Evolutionary conservation across 2,113 vertebrate species (phyloP), one percentile per base, ranked within the genome.

Genomic region (Gorsachius goisagi): DNA sequence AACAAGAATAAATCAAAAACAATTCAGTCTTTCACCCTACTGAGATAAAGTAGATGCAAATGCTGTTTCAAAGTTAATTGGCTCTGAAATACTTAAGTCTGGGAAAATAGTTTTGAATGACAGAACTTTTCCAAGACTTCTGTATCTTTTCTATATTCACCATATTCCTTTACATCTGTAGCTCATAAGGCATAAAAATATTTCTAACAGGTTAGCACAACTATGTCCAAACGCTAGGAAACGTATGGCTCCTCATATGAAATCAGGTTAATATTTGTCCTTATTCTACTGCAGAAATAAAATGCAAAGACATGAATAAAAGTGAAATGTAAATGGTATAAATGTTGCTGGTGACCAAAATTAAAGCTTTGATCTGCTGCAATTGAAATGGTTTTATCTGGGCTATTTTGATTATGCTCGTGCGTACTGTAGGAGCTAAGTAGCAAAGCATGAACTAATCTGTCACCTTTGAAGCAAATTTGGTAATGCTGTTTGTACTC

Each of bases 1-100:
- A 95, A 96, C 79, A 96, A 73, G 82, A 93, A 55, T 77, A 95
- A 95, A 95, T 91, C 41, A 92, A 95, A 97, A 91, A 12, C 44
- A 95, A 87, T 80, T 89, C 89, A 91, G 49, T 56, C 45, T 64
- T 93, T 97, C 94, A 87, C 73, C 90, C 94, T 66, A 91, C 84
- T 89, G 94, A 93, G 92, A 94, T 45, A 62, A 94, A 93, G 64
- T 66, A 92, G 91, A 90, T 91, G 80, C 89, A 94, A 96, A 89
- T 90, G 35, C 24, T 53, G 53, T 76, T 92, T 87, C 84, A 58
- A 91, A 94, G 73, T 79, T 95, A 95, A 90, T 92, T 93, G 66
- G 39, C 73, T 91, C 86, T 44, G 53, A 88, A 95, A 95, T 74
- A 88, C 72, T 85, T 53, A 77, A 88, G 45, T 79, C 26, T 80